Evolutionary conservation across 2,113 vertebrate species (phyloP).

Genomic region (Beaufortia kweichowensis): DNA sequence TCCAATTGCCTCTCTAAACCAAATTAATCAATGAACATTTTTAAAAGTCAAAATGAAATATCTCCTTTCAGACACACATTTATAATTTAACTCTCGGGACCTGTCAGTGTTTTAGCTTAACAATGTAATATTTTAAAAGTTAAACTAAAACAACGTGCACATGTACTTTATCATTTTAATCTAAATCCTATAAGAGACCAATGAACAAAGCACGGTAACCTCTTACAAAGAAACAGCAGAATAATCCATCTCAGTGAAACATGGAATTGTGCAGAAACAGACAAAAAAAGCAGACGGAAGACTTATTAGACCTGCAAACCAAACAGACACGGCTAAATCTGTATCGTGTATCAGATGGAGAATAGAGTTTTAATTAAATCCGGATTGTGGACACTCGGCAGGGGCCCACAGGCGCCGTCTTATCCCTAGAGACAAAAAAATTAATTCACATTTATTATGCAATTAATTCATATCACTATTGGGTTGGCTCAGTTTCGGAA

Average conservation of each 20-base stretch:
- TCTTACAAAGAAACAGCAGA: background rate
- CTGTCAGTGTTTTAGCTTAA: constrained; percentile 19
- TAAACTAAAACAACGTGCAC: background rate
- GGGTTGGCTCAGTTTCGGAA: constrained; percentile 6
- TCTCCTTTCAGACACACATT: background rate
- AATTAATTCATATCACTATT: constrained; percentile 29
- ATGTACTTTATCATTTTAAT: constrained; percentile 7
- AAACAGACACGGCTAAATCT: constrained; percentile 31
- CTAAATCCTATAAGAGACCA: constrained; percentile 1
- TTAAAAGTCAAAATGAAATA: constrained; percentile 3
- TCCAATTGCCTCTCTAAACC: background rate
- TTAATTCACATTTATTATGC: constrained; percentile 47
- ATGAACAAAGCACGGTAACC: background rate
- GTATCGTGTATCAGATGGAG: constrained; percentile 46
- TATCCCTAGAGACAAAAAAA: constrained; percentile 47
- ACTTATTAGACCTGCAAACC: constrained; percentile 2
- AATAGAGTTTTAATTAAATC: constrained; percentile 50
- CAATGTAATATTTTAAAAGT: background rate
- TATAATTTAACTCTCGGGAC: background rate
- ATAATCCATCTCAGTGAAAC: constrained; percentile 30
- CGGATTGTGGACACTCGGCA: constrained; percentile 38
- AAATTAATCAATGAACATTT: background rate
- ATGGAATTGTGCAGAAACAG: background rate
- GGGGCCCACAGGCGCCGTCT: constrained; percentile 24
- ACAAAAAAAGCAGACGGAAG: constrained; percentile 10